phyloP scores from a whole-genome alignment of 1,140 invertebrate genomes.

The Eriocheir sinensis region DNA sequence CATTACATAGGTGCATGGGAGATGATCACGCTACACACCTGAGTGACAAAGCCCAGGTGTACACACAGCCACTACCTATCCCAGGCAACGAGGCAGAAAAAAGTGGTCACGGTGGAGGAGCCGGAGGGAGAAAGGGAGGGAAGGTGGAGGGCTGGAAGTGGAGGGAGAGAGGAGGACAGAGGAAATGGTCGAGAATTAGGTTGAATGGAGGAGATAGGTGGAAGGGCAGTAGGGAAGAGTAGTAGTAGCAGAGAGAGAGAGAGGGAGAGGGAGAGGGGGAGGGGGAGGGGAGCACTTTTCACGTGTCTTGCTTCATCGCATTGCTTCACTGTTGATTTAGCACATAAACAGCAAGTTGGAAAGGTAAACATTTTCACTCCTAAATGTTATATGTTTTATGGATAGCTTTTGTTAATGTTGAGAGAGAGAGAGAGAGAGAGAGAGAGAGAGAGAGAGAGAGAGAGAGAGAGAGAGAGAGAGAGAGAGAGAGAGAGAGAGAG shows the following conservation, averaged over 20 bases:
- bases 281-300: not conserved
- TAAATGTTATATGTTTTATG: no score
- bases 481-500: no score
- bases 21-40: no score
- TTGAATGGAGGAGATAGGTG: not conserved
- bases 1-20: not conserved
- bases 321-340: no score
- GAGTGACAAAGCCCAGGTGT: not conserved
- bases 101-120: conserved; percentile 9
- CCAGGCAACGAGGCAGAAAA: not conserved
- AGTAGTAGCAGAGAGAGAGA: conserved; percentile 29
- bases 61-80: not conserved
- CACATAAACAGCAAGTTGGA: not conserved
- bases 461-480: no score
- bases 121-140: not conserved
- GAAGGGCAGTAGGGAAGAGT: conserved; percentile 10
- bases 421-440: no score
- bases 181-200: not conserved
- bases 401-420: no score
- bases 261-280: conserved; percentile 19
- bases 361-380: not conserved
- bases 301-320: not conserved
- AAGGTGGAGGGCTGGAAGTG: not conserved
- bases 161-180: not conserved
- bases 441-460: no score